A percentile compares a stretch with the other conserved stretches of the same genome.
Conservation (phyloP, 2,113 vertebrate genomes). For the Lamprotornis superbus region DNA sequence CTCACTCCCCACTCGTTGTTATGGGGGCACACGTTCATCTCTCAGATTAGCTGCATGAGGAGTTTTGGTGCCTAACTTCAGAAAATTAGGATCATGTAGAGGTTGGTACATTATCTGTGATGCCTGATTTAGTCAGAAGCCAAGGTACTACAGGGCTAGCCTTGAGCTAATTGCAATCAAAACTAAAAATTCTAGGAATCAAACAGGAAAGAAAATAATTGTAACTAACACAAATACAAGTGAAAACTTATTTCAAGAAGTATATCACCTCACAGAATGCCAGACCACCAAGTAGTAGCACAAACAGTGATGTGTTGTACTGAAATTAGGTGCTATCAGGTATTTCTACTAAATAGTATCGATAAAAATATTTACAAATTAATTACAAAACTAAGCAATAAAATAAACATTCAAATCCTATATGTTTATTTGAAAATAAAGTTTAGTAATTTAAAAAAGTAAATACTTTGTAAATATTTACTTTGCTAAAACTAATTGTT, state of each 20-base stretch:
- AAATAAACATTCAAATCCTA: background rate
- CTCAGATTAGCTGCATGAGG: background rate
- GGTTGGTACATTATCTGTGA: background rate
- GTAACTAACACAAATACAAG: background rate
- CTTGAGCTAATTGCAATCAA: background rate
- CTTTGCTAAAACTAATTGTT: background rate
- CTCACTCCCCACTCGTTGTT: background rate
- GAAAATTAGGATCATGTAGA: background rate
- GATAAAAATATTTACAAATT: background rate
- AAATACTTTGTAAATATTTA: background rate
- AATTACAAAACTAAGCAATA: background rate
- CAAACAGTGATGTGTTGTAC: background rate
- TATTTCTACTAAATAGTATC: background rate
- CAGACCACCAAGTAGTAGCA: background rate
- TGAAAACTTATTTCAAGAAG: background rate
- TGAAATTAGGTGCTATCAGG: background rate
- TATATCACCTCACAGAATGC: background rate
- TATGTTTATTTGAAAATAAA: background rate
- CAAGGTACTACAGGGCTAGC: background rate
- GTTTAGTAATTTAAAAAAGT: background rate
- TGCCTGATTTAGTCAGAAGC: background rate
- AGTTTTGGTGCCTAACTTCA: background rate
- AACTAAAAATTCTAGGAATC: background rate
- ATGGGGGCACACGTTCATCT: background rate
- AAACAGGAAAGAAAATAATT: background rate